Evolutionary conservation across 2,113 vertebrate genomes (phyloP), one percentile per base, ranked within the genome.

Genomic region (Nipponia nippon): DNA sequence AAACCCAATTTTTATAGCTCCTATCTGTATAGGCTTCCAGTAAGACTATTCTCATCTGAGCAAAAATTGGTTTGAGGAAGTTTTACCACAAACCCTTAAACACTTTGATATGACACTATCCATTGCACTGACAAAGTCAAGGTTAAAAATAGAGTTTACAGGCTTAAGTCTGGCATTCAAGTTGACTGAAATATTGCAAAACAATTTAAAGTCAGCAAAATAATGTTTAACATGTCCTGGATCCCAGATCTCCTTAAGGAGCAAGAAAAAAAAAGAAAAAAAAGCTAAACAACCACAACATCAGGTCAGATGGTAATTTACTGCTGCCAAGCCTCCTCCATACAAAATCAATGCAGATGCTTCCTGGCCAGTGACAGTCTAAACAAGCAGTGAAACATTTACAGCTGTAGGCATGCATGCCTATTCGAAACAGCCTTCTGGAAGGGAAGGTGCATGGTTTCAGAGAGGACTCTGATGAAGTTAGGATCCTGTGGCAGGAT

Each of bases 101-200:
- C 92, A 95, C 79, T 96, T 95, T 94, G 93, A 97, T 97, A 97
- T 72, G 96, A 95, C 95, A 81, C 67, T 91, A 96, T 95, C 96
- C 94, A 94, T 95, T 90, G 81, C 95, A 87, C 90, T 96, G 92
- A 96, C 93, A 96, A 94, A 94, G 80, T 95, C 63, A 21, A 97
- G 81, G 78, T 73, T 97, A 97, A 97, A 97, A 98, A 97, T 97
- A 97, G 96, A 95, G 46, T 97, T 97, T 95, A 97, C 21, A 19
- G 93, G 92, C 96, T 95, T 86, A 88, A 95, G 66, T 87, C 87
- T 96, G 95, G 96, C 92, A 89, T 89, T 93, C 63, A 67, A 90
- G 44, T 76, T 77, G 80, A 93, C 89, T 95, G 87, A 83, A 96
- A 81, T 88, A 89, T 94, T 96, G 92, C 93, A 97, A 96, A 95